Evolutionary conservation across 2,113 vertebrate species (phyloP).

Genomic region (Sciurus niger): DNA sequence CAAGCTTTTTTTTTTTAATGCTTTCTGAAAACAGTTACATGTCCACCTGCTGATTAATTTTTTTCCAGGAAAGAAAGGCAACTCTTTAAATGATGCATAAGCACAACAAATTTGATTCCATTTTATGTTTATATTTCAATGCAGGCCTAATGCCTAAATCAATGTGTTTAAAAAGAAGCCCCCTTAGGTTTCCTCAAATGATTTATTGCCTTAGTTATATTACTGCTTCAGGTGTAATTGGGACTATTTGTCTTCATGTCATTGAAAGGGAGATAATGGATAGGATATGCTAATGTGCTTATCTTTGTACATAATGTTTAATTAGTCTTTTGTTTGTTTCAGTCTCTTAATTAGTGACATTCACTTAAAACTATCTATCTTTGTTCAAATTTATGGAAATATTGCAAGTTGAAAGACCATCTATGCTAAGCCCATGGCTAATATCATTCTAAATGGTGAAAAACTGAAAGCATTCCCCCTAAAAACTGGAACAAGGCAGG

Average conservation of each 20-base stretch:
- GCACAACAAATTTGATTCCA: constrained; percentile 73
- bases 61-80: constrained; percentile 65
- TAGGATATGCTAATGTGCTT: constrained; percentile 87
- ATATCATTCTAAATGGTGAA: too few species aligned
- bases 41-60: constrained; percentile 69
- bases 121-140: constrained; percentile 82
- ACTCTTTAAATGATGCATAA: constrained; percentile 73
- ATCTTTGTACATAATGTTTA: constrained; percentile 83
- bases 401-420: constrained; percentile 81
- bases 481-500: too few species aligned
- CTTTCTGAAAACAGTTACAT: constrained; percentile 31
- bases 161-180: constrained; percentile 77
- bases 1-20: not conserved
- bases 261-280: constrained; percentile 77
- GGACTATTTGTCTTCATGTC: constrained; percentile 89
- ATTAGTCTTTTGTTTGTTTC: constrained; percentile 87
- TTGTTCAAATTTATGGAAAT: constrained; percentile 87
- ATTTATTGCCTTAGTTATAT: constrained; percentile 86
- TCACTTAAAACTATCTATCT: constrained; percentile 87
- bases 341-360: constrained; percentile 86
- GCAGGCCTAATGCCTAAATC: constrained; percentile 82
- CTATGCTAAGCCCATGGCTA: too few species aligned
- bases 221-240: constrained; percentile 87
- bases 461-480: too few species aligned
- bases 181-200: constrained; percentile 76